Evolutionary conservation across 1,140 invertebrate genomes (phyloP), one percentile per base, ranked within the genome.

Genomic region (Bombus sibiricus): DNA sequence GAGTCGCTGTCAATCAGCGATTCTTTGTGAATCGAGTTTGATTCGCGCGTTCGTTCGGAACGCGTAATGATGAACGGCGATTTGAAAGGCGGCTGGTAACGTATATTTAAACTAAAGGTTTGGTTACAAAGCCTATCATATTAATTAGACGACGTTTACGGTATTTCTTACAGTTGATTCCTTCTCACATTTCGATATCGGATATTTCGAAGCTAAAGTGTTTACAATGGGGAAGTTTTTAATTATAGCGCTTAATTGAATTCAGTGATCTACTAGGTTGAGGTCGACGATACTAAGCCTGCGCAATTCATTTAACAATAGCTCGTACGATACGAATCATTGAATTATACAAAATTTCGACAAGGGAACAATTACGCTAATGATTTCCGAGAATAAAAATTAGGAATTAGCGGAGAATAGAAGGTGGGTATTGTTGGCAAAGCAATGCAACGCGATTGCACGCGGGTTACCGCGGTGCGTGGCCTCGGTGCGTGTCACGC

Each of bases 391-490:
- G 59, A 28, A 10, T 9, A 37, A 37, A 37, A 68, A 22, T 3
- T 3, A 9, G 18, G 18, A 37, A 53, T 22, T 53, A 2, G 18
- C 8, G 3, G 8, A 9, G 34, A 68, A 34, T 9, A 34, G 8
- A 9, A 34, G 4, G 10, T 22, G 9, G 12, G 1, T 6, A 41
- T 25, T 18, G 57, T 78, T 22, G 76, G 3, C 47, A 39, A 34
- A 3, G 64, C 37, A 34, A 39, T 1, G 37, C 8, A 66, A 18
- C 66, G 37, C 12, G 69, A 41, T 41, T 22, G 47, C 32, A 62
- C 39, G 71, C 74, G n/a, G 75, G 66, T 84, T 76, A 77, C 28
- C 73, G 69, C 66, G 77, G 57, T 85, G 77, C 74, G 73, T 78
- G 47, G 25, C 28, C 66, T 47, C 47, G 43, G 66, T 53, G 66